A percentile compares a stretch with the other conserved stretches of the same genome.
phyloP scores from a whole-genome alignment of 2,797 vertebrate species.

The Staurois parvus region DNA sequence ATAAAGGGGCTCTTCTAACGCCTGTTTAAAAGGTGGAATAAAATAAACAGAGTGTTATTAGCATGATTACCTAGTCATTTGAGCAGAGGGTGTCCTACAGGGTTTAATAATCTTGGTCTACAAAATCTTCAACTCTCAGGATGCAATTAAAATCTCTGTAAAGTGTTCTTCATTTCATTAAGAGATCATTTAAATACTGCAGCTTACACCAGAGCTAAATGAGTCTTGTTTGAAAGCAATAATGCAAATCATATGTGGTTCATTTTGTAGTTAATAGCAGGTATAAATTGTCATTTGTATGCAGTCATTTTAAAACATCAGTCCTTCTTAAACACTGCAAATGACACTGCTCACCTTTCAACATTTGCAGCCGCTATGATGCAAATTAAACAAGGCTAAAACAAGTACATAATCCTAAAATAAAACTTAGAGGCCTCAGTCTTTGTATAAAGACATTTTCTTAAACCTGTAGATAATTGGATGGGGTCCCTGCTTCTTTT shows the following conservation, averaged over 20 bases:
- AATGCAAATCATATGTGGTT: constrained; percentile 23
- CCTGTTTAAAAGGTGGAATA: background rate
- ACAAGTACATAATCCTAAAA: background rate
- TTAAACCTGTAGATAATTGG: no score
- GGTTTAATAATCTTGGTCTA: constrained; percentile 21
- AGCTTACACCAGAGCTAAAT: constrained; percentile 24
- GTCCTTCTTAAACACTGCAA: background rate
- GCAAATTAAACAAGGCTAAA: background rate
- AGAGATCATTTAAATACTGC: constrained; percentile 31
- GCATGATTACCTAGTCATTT: constrained; percentile 9
- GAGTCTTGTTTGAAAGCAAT: constrained; percentile 41
- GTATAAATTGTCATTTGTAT: constrained; percentile 17
- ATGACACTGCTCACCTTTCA: constrained; percentile 5
- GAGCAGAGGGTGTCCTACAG: background rate
- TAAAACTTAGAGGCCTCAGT: no score
- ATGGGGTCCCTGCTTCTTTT: no score
- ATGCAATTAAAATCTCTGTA: constrained; percentile 35
- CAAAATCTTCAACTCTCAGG: constrained; percentile 29
- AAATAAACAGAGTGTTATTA: constrained; percentile 19
- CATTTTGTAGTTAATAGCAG: constrained; percentile 47
- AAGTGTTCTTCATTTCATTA: constrained; percentile 43
- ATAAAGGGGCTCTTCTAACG: background rate
- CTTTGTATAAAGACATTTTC: no score
- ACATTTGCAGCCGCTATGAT: background rate
- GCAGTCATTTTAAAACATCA: constrained; percentile 18